These are phyloP conservation scores for Watsonalla cultraria DNA, from an alignment of 2,888 invertebrate species.

Conservation along the genomic window DNA sequence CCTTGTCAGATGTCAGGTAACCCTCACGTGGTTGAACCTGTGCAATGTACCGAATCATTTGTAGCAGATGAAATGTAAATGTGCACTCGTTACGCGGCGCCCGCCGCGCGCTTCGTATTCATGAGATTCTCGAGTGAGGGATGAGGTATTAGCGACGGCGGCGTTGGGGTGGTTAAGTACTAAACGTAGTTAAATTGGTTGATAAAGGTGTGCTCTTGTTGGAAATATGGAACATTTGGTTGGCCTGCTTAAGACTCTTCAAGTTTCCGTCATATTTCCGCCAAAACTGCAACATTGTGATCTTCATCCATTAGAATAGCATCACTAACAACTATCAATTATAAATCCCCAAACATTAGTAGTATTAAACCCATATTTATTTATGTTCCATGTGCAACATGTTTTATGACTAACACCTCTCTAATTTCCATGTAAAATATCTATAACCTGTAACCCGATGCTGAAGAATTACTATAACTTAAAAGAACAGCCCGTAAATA, in stretches of 20 bases:
- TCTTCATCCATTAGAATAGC: too few species aligned
- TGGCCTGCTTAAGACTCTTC: too few species aligned
- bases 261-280: too few species aligned
- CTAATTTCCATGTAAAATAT: too few species aligned
- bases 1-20: conserved; percentile 36
- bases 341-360: too few species aligned
- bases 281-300: too few species aligned
- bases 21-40: conserved; percentile 52
- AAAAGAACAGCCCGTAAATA: background rate
- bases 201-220: background rate
- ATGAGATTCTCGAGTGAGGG: conserved; percentile 46
- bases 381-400: too few species aligned
- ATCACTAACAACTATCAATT: too few species aligned
- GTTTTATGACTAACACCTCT: too few species aligned
- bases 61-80: conserved; percentile 78
- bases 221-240: background rate
- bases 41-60: conserved; percentile 71
- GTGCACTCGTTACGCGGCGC: conserved; percentile 72
- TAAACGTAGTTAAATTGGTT: background rate
- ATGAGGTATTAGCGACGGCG: conserved; percentile 13
- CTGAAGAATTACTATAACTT: too few species aligned
- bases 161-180: background rate
- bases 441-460: too few species aligned
- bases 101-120: conserved; percentile 72
- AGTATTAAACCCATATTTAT: too few species aligned